Conservation (phyloP, 2,888 invertebrate species). For the Drosophila fungiperda region DNA sequence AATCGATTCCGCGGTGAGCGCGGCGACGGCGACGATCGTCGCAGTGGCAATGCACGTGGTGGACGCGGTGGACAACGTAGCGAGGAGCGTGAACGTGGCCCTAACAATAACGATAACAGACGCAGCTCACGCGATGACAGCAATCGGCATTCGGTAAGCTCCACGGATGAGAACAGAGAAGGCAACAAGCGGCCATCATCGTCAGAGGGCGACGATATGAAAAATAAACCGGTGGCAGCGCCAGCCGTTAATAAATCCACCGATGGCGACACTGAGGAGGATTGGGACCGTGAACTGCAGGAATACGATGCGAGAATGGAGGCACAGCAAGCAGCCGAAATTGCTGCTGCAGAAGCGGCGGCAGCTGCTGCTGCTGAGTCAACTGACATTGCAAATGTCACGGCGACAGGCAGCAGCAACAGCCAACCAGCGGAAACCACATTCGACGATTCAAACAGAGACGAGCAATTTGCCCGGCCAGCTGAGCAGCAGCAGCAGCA, state of each 20-base stretch:
- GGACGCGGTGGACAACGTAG: conserved; percentile 58
- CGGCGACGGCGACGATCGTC: conserved; percentile 72
- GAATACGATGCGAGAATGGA: conserved; percentile 80
- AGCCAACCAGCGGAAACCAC: not conserved
- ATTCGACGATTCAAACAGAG: not conserved
- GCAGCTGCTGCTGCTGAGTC: not conserved
- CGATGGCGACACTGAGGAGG: conserved; percentile 82
- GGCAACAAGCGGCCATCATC: conserved; percentile 15
- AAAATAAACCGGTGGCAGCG: conserved; percentile 31
- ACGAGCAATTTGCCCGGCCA: conserved; percentile 46
- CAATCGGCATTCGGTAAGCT: conserved; percentile 65
- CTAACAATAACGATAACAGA: conserved; percentile 49
- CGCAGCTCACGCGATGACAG: conserved; percentile 66
- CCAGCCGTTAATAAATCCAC: conserved; percentile 12
- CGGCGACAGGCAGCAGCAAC: conserved; percentile 2
- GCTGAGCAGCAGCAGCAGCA: conserved; percentile 11
- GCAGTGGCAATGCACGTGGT: conserved; percentile 61
- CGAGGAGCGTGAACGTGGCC: conserved; percentile 66
- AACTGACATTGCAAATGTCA: not conserved
- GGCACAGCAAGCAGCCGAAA: conserved; percentile 49
- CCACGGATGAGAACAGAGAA: conserved; percentile 57
- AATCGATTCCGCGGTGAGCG: conserved; percentile 81
- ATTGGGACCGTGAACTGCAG: conserved; percentile 83
- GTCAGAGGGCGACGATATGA: conserved; percentile 34
- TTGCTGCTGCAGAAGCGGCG: conserved; percentile 17